Evolutionary conservation across 2,797 vertebrate species (phyloP).

Genomic region (Smutsia temminckii): DNA sequence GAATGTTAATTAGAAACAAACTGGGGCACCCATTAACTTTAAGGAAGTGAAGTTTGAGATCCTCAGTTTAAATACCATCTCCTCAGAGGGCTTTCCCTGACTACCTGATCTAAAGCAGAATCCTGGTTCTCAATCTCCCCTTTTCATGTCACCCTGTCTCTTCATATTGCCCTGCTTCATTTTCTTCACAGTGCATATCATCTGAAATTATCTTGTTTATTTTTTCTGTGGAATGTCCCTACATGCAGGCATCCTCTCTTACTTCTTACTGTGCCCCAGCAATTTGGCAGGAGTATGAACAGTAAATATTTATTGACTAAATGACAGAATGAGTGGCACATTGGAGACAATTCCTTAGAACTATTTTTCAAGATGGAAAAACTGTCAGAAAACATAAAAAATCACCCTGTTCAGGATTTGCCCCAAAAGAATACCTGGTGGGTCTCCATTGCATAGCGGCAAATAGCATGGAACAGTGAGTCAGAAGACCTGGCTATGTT

Average conservation of each 20-base stretch:
- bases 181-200: background rate
- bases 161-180: background rate
- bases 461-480: background rate
- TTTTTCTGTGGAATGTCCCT: background rate
- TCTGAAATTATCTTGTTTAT: background rate
- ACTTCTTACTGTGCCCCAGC: background rate
- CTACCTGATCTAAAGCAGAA: background rate
- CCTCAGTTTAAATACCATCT: background rate
- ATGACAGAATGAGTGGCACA: background rate
- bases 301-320: background rate
- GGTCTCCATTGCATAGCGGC: background rate
- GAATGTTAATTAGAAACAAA: background rate
- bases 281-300: background rate
- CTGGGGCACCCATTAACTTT: background rate
- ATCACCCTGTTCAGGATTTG: background rate
- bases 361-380: slow-evolving; percentile 11
- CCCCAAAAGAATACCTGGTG: background rate
- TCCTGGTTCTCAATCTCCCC: background rate
- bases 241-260: background rate
- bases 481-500: background rate
- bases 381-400: background rate
- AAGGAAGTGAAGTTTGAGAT: background rate
- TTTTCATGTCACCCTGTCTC: background rate
- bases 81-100: background rate
- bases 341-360: background rate